Evolutionary conservation across 2,113 vertebrate genomes (phyloP).

Genomic region (Thoracochromis brauschi): DNA sequence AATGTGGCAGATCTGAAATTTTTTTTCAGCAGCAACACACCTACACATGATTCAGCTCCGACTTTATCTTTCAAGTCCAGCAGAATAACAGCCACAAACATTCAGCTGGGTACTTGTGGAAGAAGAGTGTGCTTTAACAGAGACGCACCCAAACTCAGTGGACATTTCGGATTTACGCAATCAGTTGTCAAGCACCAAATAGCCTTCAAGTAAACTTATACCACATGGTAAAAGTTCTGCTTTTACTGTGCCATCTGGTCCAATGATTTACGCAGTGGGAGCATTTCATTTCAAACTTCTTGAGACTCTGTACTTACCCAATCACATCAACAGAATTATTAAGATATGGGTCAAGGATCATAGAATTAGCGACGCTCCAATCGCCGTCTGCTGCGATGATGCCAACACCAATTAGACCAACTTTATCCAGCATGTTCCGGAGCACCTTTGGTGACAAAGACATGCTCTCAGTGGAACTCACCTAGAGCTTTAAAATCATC

Average conservation of each 20-base stretch:
- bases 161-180: not conserved
- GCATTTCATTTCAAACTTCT: not conserved
- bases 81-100: conserved; percentile 64
- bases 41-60: not conserved
- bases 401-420: conserved; percentile 72
- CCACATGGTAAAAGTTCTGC: not conserved
- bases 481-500: not conserved
- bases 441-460: conserved; percentile 81
- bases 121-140: not conserved
- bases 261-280: not conserved
- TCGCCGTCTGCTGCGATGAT: conserved; percentile 84
- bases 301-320: conserved; percentile 75
- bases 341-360: conserved; percentile 77
- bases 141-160: not conserved
- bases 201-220: not conserved
- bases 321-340: conserved; percentile 78
- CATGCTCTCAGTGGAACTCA: conserved; percentile 32
- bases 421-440: conserved; percentile 77
- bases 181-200: not conserved
- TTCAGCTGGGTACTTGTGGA: not conserved
- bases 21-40: not conserved
- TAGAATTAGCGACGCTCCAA: conserved; percentile 73
- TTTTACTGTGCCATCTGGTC: not conserved
- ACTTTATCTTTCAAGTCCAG: not conserved
- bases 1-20: not conserved